phyloP scores from a whole-genome alignment of 1,140 invertebrate species.

The Neodiprion lecontei region DNA sequence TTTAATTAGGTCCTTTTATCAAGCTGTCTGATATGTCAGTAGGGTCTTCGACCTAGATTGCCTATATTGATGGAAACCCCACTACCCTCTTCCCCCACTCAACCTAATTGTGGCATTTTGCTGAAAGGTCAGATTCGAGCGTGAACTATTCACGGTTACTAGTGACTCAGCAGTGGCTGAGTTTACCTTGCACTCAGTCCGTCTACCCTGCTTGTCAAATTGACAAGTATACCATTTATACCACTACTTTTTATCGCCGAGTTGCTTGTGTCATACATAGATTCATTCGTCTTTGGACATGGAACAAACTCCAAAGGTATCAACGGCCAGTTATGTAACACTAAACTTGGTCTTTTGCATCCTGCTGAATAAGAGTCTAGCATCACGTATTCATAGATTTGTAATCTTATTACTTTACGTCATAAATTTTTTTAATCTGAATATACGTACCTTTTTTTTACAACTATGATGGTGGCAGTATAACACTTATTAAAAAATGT shows the following conservation, averaged over 20 bases:
- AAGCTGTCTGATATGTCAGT: background rate
- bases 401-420: too few species aligned
- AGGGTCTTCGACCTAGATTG: constrained; percentile 2
- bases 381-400: too few species aligned
- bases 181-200: background rate
- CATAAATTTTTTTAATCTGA: too few species aligned
- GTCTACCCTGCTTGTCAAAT: background rate
- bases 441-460: too few species aligned
- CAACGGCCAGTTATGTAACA: background rate
- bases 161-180: constrained; percentile 10
- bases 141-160: background rate
- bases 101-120: constrained; percentile 13
- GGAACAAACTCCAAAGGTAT: background rate
- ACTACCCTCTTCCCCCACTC: background rate
- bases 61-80: background rate
- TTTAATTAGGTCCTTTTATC: background rate
- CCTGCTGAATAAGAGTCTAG: constrained; percentile 20
- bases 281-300: background rate
- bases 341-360: constrained; percentile 8
- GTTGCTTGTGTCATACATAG: too few species aligned
- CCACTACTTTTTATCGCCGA: background rate
- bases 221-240: background rate
- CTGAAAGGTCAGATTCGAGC: constrained; percentile 9
- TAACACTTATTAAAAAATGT: too few species aligned
- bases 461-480: too few species aligned